A percentile compares a stretch with the other conserved stretches of the same genome.
Evolutionary conservation across 2,888 invertebrate species (phyloP).

Genomic region (Erebia palarica): DNA sequence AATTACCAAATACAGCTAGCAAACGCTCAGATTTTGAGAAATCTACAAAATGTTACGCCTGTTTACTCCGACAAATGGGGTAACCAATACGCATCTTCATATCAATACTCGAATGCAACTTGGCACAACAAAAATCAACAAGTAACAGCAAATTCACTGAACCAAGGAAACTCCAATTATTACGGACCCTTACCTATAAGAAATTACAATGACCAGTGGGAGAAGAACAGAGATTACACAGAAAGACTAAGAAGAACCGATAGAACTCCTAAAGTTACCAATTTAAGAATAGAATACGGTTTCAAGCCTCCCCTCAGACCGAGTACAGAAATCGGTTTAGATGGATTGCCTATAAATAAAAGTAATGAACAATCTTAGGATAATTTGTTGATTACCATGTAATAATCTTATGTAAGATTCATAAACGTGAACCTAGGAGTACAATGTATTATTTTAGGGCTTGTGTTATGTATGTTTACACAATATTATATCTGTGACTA

Average conservation of each 20-base stretch:
- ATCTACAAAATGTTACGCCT: slow-evolving; percentile 39
- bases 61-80: slow-evolving; percentile 62
- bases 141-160: slow-evolving; percentile 49
- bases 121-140: slow-evolving; percentile 40
- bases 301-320: slow-evolving; percentile 92
- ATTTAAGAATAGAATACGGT: slow-evolving; percentile 89
- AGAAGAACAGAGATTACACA: slow-evolving; percentile 57
- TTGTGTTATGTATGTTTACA: neutral
- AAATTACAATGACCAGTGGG: slow-evolving; percentile 54
- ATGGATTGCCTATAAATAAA: slow-evolving; percentile 84
- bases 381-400: neutral
- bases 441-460: neutral
- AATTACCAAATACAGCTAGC: slow-evolving; percentile 44
- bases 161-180: slow-evolving; percentile 52
- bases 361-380: slow-evolving; percentile 30
- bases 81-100: slow-evolving; percentile 68
- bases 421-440: neutral
- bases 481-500: too few relatives aligned
- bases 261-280: slow-evolving; percentile 72
- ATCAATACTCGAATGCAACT: slow-evolving; percentile 62
- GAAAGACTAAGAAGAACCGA: slow-evolving; percentile 81
- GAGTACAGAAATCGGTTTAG: slow-evolving; percentile 89
- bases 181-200: slow-evolving; percentile 80
- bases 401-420: neutral
- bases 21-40: slow-evolving; percentile 38